Evolutionary conservation across 2,797 vertebrate genomes (phyloP), one percentile per base, ranked within the genome.

Genomic region (Streptopelia turtur): DNA sequence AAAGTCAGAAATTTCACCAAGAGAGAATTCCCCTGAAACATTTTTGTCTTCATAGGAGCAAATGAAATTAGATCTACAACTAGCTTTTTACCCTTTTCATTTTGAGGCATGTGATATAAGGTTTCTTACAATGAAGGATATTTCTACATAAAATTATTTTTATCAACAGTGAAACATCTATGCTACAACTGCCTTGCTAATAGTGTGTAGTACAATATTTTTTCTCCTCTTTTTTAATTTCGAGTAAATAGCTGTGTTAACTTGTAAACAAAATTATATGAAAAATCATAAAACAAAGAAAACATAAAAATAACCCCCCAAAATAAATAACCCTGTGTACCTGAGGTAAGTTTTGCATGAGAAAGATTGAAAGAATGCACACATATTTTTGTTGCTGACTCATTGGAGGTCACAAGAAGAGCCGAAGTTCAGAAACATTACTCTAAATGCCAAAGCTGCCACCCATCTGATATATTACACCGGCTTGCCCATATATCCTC

Each of bases 1-100:
- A 30, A 45, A 72, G 27, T 52, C n/a, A 84, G 35, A 81, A 65
- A 83, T 13, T 59, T 86, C 22, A 61, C 13, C 35, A 33, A 49
- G 9, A 79, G 9, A 63, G 20, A 75, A 56, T 2, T 1, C 1
- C 6, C 6, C 25, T 13, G 10, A 55, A 59, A 17, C 4, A 0
- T 30, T 57, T 72, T 75, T 68, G 12, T 76, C 76, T 63, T 79
- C 66, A 30, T 16, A 59, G 15, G 9, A 70, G 17, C 59, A 83
- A 70, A 76, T 22, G 1, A 72, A 76, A 79, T 69, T 63, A 56
- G 45, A 65, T 35, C 59, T 65, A 24, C 7, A 45, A 64, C 2
- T 33, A 61, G 5, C 2, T 60, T 65, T 79, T 69, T 47, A 50
- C 3, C 12, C 3, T 31, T 81, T 81, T 68, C 14, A 16, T 59